A percentile compares a stretch with the other conserved stretches of the same genome.
Evolutionary conservation across 1,140 invertebrate species (phyloP).

Genomic region (Ceratina australensis): DNA sequence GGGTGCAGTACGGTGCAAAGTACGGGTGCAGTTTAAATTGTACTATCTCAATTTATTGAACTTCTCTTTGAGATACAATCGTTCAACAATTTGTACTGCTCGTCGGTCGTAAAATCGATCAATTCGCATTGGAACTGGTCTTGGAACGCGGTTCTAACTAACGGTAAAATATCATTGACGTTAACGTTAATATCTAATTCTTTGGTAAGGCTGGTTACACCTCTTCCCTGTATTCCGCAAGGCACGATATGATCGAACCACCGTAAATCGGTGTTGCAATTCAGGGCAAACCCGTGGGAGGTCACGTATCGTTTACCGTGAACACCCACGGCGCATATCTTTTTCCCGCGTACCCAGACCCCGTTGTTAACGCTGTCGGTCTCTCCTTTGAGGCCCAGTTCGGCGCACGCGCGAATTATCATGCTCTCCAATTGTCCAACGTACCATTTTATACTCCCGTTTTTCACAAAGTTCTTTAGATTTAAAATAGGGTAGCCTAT

Average conservation of each 20-base stretch:
- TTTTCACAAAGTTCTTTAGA: constrained; percentile 84
- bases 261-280: constrained; percentile 93
- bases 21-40: no score
- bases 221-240: constrained; percentile 96
- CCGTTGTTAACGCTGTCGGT: constrained; percentile 86
- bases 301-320: constrained; percentile 93
- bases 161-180: constrained; percentile 81
- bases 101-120: not conserved
- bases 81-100: no score
- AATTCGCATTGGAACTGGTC: constrained; percentile 83
- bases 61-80: no score
- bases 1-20: no score
- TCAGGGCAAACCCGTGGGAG: constrained; percentile 96
- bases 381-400: constrained; percentile 84
- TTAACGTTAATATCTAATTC: constrained; percentile 83
- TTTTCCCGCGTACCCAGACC: constrained; percentile 86
- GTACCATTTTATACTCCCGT: constrained; percentile 91
- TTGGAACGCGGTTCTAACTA: constrained; percentile 84
- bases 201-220: constrained; percentile 93
- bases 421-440: constrained; percentile 90
- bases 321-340: constrained; percentile 91
- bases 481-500: constrained; percentile 97
- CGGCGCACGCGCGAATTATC: constrained; percentile 89
- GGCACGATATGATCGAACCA: constrained; percentile 98
- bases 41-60: no score